Conservation (phyloP, 2,888 invertebrate species). For the Apamea anceps region DNA sequence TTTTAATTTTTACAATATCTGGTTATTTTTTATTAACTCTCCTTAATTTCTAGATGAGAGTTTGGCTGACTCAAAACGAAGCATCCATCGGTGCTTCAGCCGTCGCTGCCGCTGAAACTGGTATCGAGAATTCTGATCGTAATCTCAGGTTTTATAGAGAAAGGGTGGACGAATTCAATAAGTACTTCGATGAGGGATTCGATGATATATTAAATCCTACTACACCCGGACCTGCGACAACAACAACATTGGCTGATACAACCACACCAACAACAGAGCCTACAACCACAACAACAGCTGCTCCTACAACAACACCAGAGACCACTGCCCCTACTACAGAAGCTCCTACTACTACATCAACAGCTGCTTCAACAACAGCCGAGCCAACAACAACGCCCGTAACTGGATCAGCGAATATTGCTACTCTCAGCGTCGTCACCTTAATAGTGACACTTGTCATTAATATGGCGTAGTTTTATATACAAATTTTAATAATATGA, state of each 20-base stretch:
- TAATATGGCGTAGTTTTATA: constrained; percentile 64
- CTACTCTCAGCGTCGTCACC: constrained; percentile 76
- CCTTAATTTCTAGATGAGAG: constrained; percentile 72
- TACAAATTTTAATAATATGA: constrained; percentile 19
- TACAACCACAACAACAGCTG: not conserved
- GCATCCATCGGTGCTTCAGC: constrained; percentile 71
- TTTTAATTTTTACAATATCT: not conserved
- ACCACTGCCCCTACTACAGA: not conserved
- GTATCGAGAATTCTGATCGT: constrained; percentile 71
- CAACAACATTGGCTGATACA: not conserved
- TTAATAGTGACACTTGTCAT: constrained; percentile 74
- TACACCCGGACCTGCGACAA: constrained; percentile 4
- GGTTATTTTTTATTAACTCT: not conserved
- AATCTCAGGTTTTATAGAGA: constrained; percentile 78
- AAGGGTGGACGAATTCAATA: constrained; percentile 75
- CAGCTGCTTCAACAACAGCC: not conserved
- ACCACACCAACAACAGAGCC: not conserved
- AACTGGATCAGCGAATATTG: constrained; percentile 75
- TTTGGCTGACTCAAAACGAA: constrained; percentile 77
- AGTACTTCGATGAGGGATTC: constrained; percentile 81
- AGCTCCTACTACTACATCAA: constrained; percentile 8
- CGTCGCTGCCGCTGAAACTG: constrained; percentile 70
- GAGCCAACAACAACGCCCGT: not conserved
- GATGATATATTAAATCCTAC: constrained; percentile 66
- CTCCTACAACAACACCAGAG: not conserved